Conservation (phyloP, 2,113 vertebrate species). For the Percina caprodes region DNA sequence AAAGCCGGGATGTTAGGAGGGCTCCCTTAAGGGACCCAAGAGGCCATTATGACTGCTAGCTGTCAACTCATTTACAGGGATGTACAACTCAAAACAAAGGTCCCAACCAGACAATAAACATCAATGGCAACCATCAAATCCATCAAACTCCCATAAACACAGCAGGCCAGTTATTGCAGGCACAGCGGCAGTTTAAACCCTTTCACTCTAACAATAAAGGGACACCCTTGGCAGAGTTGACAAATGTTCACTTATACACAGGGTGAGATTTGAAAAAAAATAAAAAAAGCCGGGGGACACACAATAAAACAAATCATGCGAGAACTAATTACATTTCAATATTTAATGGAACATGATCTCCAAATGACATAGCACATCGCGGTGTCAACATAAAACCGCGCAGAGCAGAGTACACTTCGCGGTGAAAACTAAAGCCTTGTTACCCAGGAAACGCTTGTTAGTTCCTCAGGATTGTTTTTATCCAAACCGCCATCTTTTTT, state of each 20-base stretch:
- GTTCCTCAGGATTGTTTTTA: too few relatives aligned
- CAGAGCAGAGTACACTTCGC: too few relatives aligned
- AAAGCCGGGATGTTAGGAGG: neutral
- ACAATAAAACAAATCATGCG: too few relatives aligned
- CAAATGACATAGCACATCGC: too few relatives aligned
- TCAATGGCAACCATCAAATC: neutral
- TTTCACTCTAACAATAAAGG: neutral
- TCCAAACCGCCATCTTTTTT: too few relatives aligned
- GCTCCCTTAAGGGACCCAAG: conserved; percentile 17
- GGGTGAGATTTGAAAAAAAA: too few relatives aligned
- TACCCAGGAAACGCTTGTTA: too few relatives aligned
- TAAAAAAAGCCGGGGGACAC: too few relatives aligned
- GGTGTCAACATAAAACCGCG: too few relatives aligned
- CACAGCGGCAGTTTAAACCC: conserved; percentile 29
- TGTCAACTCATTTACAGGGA: conserved; percentile 63
- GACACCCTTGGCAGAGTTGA: neutral
- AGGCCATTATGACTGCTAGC: conserved; percentile 43
- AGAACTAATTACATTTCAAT: too few relatives aligned
- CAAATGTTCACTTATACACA: neutral
- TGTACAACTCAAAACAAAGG: conserved; percentile 42
- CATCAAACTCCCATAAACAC: conserved; percentile 50
- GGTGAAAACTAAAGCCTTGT: too few relatives aligned
- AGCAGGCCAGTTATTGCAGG: conserved; percentile 16
- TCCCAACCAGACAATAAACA: conserved; percentile 62
- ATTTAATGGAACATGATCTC: too few relatives aligned